phyloP scores from a whole-genome alignment of 2,888 invertebrate genomes.

The Apamea monoglypha region DNA sequence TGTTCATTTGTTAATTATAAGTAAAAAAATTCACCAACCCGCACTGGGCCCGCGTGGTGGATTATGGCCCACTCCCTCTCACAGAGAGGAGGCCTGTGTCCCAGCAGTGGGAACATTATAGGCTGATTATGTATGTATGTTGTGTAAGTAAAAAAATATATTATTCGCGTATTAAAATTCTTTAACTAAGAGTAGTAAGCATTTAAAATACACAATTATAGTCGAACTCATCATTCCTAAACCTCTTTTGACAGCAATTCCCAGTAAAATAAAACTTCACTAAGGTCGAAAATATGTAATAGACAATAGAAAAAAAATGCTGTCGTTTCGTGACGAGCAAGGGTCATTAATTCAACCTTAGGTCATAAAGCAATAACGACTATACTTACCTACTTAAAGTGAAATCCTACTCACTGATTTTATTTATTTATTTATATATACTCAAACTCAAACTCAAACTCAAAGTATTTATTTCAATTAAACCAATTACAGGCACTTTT shows the following conservation, averaged over 20 bases:
- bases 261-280: not conserved
- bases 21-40: not conserved
- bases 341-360: not conserved
- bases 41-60: too few relatives aligned
- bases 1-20: not conserved
- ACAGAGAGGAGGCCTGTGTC: too few relatives aligned
- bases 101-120: too few relatives aligned
- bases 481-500: too few relatives aligned
- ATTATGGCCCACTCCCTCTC: too few relatives aligned
- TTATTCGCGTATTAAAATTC: not conserved
- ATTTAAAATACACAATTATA: not conserved
- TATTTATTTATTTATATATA: too few relatives aligned
- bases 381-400: too few relatives aligned
- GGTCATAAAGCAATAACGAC: not conserved
- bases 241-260: not conserved
- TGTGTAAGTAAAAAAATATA: not conserved
- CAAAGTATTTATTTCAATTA: too few relatives aligned
- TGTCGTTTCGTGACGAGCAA: too few relatives aligned
- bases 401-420: not conserved
- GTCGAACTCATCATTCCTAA: not conserved
- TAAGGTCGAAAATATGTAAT: not conserved
- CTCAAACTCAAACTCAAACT: too few relatives aligned
- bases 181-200: not conserved
- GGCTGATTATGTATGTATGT: too few relatives aligned
- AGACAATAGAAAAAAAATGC: too few relatives aligned